A percentile compares a stretch with the other conserved stretches of the same genome.
These are phyloP conservation scores for Palythoa caribaeorum DNA, from an alignment of 92 coral and sea anemone genomes.

Conservation along the genomic window DNA sequence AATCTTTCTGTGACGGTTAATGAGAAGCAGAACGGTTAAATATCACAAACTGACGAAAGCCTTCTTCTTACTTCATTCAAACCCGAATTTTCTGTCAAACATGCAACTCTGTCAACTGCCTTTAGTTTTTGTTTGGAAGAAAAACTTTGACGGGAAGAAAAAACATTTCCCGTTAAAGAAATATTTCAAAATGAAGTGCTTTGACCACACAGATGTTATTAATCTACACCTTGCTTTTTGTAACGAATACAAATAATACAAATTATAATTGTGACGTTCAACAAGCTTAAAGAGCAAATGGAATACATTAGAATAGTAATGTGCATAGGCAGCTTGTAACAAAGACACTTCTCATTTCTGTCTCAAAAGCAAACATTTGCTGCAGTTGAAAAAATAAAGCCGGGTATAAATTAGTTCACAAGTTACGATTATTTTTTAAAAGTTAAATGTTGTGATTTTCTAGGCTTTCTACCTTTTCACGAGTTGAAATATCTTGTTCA, in stretches of 20 bases:
- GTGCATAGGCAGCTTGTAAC: neutral
- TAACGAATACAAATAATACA: neutral
- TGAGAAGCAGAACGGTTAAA: neutral
- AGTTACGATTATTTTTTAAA: no score
- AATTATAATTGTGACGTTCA: slow-evolving; percentile 41
- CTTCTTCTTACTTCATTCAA: neutral
- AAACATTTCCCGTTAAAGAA: slow-evolving; percentile 21
- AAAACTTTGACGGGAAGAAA: neutral
- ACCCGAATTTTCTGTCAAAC: slow-evolving; percentile 9
- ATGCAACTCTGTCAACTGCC: neutral
- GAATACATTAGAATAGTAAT: slow-evolving; percentile 41
- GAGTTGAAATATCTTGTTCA: no score
- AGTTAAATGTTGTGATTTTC: no score
- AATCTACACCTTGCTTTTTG: neutral
- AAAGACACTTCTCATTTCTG: neutral
- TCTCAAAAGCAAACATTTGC: neutral
- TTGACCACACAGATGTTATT: neutral
- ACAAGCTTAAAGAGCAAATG: neutral
- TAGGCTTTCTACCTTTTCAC: no score
- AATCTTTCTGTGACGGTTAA: neutral
- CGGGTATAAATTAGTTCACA: no score
- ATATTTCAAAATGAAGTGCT: slow-evolving; percentile 14
- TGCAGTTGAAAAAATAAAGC: no score
- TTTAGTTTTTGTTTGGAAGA: neutral
- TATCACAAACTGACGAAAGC: neutral